Evolutionary conservation across 2,888 invertebrate genomes (phyloP), one percentile per base, ranked within the genome.

Genomic region (Bembecia ichneumoniformis): DNA sequence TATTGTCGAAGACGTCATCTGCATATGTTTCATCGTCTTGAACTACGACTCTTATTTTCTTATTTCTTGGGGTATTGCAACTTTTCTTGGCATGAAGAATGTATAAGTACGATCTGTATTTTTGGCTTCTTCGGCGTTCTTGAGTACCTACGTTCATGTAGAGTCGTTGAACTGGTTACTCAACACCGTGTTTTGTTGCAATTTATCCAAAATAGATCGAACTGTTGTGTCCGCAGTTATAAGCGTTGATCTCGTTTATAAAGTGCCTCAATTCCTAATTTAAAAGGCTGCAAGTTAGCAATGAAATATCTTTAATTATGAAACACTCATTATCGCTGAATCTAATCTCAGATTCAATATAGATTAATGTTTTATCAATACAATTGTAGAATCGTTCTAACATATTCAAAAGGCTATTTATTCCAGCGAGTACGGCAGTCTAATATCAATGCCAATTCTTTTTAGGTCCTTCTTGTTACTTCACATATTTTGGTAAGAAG

Each of bases 1-100:
- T n/a, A n/a, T n/a, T n/a, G n/a, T n/a, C n/a, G n/a, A n/a, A n/a
- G n/a, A n/a, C n/a, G n/a, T 43, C n/a, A 43, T 43, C 43, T 43
- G 43, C 43, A 43, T 43, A 7, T 43, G 97, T 76, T 95, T 97
- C 56, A 97, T 97, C 0, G 98, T 97, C 71, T 94, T 97, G 60
- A 97, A 96, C 96, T 46, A 46, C 28, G 13, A 20, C 20, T 28
- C 20, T 15, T 20, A 28, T 28, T 46, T 46, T 46, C 20, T 46
- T 28, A 46, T 46, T 46, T 46, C 46, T 46, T 46, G 46, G 20
- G 20, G 46, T 46, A 46, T 20, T 28, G 16, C 20, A 46, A 20
- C 20, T 28, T 46, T 46, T 46, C 20, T 46, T 20, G 46, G 17
- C 46, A 46, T 46, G 16, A 46, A 17, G 20, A 46, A 46, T 46